phyloP scores from a whole-genome alignment of 2,888 invertebrate species.

The Hyles lineata region DNA sequence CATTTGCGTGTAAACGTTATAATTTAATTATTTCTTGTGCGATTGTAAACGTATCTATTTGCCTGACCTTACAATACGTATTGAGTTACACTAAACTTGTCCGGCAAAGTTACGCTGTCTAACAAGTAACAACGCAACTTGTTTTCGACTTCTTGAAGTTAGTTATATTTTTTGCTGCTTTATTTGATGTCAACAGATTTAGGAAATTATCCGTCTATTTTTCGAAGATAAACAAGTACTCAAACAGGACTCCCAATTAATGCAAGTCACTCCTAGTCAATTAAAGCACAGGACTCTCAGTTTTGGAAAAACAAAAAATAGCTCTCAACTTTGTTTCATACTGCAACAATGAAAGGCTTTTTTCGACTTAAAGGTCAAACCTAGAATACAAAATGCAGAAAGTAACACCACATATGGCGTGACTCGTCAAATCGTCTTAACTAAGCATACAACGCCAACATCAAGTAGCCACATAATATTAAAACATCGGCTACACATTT shows the following conservation, averaged over 20 bases:
- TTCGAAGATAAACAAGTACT: too few species aligned
- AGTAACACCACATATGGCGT: not conserved
- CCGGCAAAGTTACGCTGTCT: not conserved
- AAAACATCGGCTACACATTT: conserved; percentile 13
- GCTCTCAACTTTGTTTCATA: too few species aligned
- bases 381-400: not conserved
- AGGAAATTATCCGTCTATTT: too few species aligned
- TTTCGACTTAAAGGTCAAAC: not conserved
- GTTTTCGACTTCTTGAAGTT: not conserved
- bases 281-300: too few species aligned
- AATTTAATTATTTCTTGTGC: conserved; percentile 30
- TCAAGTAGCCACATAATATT: conserved; percentile 19
- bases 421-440: not conserved
- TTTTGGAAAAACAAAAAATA: too few species aligned
- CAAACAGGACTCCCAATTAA: too few species aligned
- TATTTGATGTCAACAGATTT: too few species aligned
- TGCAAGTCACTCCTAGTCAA: too few species aligned
- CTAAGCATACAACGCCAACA: not conserved
- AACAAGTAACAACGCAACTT: not conserved
- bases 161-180: not conserved
- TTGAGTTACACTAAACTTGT: conserved; percentile 17
- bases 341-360: too few species aligned
- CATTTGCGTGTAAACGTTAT: conserved; percentile 30
- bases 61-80: conserved; percentile 9
- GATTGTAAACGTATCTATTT: conserved; percentile 21